phyloP scores from a whole-genome alignment of 2,797 vertebrate species.

The Salmo trutta region DNA sequence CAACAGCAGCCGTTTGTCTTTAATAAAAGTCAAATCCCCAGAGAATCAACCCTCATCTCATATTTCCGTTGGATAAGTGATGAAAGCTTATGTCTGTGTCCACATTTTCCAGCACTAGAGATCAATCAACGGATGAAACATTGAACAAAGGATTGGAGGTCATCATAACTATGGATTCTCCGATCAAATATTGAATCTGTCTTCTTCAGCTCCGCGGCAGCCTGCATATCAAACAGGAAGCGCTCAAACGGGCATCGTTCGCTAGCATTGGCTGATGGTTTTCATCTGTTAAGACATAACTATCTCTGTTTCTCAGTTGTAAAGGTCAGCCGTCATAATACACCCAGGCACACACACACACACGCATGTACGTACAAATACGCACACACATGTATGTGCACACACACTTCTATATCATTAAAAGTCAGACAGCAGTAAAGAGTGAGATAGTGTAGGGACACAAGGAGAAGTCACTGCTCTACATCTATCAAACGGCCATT shows the following conservation, averaged over 20 bases:
- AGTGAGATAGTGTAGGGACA: constrained; percentile 12
- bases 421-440: not conserved
- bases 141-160: constrained; percentile 61
- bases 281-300: constrained; percentile 47
- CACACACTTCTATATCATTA: not conserved
- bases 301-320: constrained; percentile 46
- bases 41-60: constrained; percentile 63
- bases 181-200: constrained; percentile 58
- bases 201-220: constrained; percentile 52
- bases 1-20: constrained; percentile 58
- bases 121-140: constrained; percentile 65
- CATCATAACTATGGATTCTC: constrained; percentile 65
- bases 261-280: constrained; percentile 28
- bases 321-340: constrained; percentile 69
- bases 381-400: constrained; percentile 8
- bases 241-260: constrained; percentile 32
- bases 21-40: constrained; percentile 53
- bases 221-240: constrained; percentile 61
- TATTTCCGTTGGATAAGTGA: constrained; percentile 57
- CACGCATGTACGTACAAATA: constrained; percentile 38
- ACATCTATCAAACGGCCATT: not conserved
- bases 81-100: constrained; percentile 60
- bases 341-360: not conserved
- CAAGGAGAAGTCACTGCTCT: not conserved
- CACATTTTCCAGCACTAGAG: constrained; percentile 58